Conservation (phyloP, 30 jellyfish, hydroid and myxozoan genomes). For the Pelagia noctiluca region DNA sequence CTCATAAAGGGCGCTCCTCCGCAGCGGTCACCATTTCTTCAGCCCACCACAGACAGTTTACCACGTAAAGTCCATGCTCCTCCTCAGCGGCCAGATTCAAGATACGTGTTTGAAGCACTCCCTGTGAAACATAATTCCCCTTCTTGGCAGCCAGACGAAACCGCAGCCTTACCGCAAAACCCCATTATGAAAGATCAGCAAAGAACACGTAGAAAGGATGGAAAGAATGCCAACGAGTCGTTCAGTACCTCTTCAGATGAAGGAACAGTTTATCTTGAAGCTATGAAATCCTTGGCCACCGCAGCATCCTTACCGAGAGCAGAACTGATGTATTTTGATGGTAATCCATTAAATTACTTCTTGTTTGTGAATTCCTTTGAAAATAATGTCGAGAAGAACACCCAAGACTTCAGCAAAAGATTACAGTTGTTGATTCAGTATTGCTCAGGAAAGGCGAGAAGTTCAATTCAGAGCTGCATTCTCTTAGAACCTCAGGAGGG, state of each 20-base stretch:
- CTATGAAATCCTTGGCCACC: slow-evolving; percentile 45
- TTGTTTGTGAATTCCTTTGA: slow-evolving; percentile 36
- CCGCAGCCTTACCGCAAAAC: not conserved
- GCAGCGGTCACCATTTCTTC: too few relatives aligned
- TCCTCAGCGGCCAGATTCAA: not conserved
- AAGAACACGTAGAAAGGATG: not conserved
- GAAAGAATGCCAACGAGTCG: not conserved
- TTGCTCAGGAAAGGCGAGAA: slow-evolving; percentile 54
- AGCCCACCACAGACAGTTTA: too few relatives aligned
- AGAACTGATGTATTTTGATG: slow-evolving; percentile 44
- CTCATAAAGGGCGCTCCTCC: too few relatives aligned
- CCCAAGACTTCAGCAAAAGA: slow-evolving; percentile 39
- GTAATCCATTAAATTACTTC: slow-evolving; percentile 40
- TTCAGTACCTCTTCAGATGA: slow-evolving; percentile 31
- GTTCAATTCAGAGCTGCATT: slow-evolving; percentile 36
- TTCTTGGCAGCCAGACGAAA: too few relatives aligned
- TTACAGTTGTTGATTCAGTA: slow-evolving; percentile 40
- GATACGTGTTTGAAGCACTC: not conserved
- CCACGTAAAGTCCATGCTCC: not conserved
- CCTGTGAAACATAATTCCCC: too few relatives aligned
- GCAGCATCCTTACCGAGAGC: slow-evolving; percentile 47
- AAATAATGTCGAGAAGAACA: slow-evolving; percentile 23
- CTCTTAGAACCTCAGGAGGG: slow-evolving; percentile 42
- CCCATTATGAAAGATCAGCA: not conserved
- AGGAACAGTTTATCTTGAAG: slow-evolving; percentile 25